Evolutionary conservation across 53 echinoderm and acorn worm genomes (phyloP).

Genomic region (Mesocentrotus franciscanus): DNA sequence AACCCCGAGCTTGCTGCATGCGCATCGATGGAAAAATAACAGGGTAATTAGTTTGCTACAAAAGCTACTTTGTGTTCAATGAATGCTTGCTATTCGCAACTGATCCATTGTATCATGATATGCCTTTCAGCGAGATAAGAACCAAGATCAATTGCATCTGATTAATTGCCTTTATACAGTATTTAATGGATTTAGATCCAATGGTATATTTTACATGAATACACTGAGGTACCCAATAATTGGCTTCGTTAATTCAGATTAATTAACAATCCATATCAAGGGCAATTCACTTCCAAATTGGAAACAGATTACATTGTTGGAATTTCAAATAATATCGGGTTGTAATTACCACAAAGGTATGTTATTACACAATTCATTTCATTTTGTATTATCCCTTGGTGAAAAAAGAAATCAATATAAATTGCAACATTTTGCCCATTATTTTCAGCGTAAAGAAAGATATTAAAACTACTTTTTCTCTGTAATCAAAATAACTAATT

Average conservation of each 20-base stretch:
- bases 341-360: conserved; percentile 36
- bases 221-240: background rate
- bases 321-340: background rate
- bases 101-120: conserved; percentile 13
- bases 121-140: background rate
- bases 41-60: background rate
- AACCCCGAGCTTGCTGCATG: background rate
- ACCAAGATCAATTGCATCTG: background rate
- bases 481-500: background rate
- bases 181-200: background rate
- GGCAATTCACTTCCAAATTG: background rate
- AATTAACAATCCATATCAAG: conserved; percentile 7
- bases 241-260: conserved; percentile 42
- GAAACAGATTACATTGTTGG: background rate
- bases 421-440: background rate
- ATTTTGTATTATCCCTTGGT: background rate
- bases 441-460: background rate
- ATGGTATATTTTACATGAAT: conserved; percentile 6
- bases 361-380: background rate
- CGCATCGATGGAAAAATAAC: background rate
- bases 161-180: conserved; percentile 3
- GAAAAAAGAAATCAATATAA: background rate
- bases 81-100: background rate
- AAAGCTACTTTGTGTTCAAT: background rate
- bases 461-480: background rate